Evolutionary conservation across 2,888 invertebrate species (phyloP).

Genomic region (Nomada hirtipes): DNA sequence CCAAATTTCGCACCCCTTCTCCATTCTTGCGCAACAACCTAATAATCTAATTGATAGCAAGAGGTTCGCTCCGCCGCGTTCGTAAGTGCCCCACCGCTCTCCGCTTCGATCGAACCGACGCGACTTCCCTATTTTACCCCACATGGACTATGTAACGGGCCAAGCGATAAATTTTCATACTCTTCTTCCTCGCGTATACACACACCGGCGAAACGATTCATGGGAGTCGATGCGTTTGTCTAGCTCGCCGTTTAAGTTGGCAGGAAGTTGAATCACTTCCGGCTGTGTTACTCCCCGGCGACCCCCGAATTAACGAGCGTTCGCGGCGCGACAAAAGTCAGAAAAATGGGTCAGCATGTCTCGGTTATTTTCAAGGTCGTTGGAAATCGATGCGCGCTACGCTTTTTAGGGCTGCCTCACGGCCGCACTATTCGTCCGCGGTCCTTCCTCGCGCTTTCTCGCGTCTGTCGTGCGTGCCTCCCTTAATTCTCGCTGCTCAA

Average conservation of each 20-base stretch:
- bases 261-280: slow-evolving; percentile 39
- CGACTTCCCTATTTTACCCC: slow-evolving; percentile 41
- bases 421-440: background rate
- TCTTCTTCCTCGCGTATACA: slow-evolving; percentile 7
- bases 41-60: slow-evolving; percentile 47
- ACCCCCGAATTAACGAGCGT: slow-evolving; percentile 50
- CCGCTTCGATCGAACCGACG: slow-evolving; percentile 36
- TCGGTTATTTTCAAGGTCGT: slow-evolving; percentile 66
- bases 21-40: background rate
- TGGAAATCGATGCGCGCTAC: slow-evolving; percentile 58
- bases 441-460: slow-evolving; percentile 7
- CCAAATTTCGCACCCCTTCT: background rate
- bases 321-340: slow-evolving; percentile 44
- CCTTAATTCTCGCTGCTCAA: slow-evolving; percentile 42
- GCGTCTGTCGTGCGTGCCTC: slow-evolving; percentile 19
- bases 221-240: slow-evolving; percentile 39
- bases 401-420: slow-evolving; percentile 39
- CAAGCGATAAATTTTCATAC: slow-evolving; percentile 53
- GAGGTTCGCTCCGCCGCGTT: slow-evolving; percentile 26
- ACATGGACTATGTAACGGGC: slow-evolving; percentile 50
- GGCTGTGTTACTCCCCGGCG: slow-evolving; percentile 41
- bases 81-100: background rate
- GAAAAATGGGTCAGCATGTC: slow-evolving; percentile 67
- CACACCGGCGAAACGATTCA: slow-evolving; percentile 10
- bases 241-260: slow-evolving; percentile 53